Base-by-base conservation (phyloP, 2,113 vertebrate genomes). In the Scytalopus superciliaris region DNA sequence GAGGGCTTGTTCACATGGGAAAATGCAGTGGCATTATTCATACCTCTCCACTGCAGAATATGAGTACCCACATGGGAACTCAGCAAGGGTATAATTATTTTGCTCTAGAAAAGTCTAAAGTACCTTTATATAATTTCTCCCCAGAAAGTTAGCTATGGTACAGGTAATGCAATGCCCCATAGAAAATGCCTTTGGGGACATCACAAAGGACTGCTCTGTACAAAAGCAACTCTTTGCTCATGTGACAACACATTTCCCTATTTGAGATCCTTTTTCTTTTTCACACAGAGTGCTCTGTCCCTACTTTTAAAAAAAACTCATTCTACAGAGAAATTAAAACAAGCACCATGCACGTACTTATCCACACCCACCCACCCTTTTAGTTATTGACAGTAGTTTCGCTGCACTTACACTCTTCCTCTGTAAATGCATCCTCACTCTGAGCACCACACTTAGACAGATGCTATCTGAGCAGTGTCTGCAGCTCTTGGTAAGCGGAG, bases 11-110 rank as follows among this genome's bases (percentile, higher is more conserved):
- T 95, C 92, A 90, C 47, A 30, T 27, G 73, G 76, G 83, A 90
- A 94, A 95, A 93, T 74, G 87, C 95, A 87, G 60, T 15, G 69
- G 31, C 57, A 72, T 89, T 92, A 96, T 95, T 97, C 87, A 82
- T 96, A 90, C 84, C 37, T 89, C 64, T 78, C 42, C 23, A 4
- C 44, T 84, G 72, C 84, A 91, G 69, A 91, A 76, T 66, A 49
- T 30, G 52, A 91, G 62, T 79, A 53, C 42, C 69, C 93, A 85
- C 62, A 73, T 75, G 70, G 91, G 84, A 95, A 59, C 70, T 81
- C 80, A 78, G 55, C 57, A 60, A 52, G 59, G 13, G 39, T 66
- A 50, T 91, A 76, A 91, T 91, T 79, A 84, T 86, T 90, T 87
- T 74, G 21, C 82, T 94, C 82, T 52, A 84, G 85, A 81, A 93